Conservation (phyloP, 2,888 invertebrate genomes). For the Oxycera nigricornis region DNA sequence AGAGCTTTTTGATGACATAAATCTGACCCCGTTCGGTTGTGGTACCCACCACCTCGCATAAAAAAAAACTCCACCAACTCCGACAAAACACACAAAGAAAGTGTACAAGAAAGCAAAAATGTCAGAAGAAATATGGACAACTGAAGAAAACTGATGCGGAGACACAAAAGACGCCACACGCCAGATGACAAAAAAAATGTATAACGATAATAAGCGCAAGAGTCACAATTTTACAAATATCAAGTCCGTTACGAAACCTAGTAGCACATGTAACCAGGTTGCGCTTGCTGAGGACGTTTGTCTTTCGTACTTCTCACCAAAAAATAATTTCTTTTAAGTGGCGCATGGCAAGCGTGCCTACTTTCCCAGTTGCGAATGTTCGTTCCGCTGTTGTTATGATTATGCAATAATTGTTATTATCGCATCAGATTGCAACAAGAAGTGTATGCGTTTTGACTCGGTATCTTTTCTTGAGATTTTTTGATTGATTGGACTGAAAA, state of each 20-base stretch:
- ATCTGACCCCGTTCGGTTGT: no score
- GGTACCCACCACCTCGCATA: no score
- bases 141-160: no score
- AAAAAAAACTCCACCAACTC: no score
- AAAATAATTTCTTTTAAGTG: slow-evolving; percentile 4
- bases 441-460: no score
- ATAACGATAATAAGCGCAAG: neutral
- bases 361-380: neutral
- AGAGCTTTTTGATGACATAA: no score
- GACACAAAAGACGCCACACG: no score
- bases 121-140: neutral
- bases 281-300: slow-evolving; percentile 3
- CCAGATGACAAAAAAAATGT: neutral
- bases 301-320: neutral
- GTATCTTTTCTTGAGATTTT: no score
- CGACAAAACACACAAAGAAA: no score
- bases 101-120: no score
- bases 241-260: slow-evolving; percentile 36
- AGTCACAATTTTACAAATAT: neutral
- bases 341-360: neutral
- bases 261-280: neutral
- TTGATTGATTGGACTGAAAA: no score
- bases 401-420: slow-evolving; percentile 28
- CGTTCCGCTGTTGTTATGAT: slow-evolving; percentile 8
- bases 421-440: slow-evolving; percentile 30